These are phyloP conservation scores for Ichneumon xanthorius DNA, from an alignment of 2,888 invertebrate genomes.

Conservation along the genomic window DNA sequence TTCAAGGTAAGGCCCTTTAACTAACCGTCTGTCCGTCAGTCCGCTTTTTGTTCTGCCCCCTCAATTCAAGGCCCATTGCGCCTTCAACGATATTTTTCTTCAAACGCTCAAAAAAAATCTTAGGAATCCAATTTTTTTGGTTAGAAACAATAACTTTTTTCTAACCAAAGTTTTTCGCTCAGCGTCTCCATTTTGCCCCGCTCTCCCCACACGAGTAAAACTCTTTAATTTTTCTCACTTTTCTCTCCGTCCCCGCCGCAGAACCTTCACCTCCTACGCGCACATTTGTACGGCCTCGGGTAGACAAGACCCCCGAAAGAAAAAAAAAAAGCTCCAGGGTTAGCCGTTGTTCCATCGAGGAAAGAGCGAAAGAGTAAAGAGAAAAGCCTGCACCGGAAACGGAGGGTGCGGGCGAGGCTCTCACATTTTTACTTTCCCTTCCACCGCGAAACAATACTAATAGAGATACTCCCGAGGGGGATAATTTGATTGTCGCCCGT, in stretches of 20 bases:
- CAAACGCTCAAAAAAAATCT: too few species aligned
- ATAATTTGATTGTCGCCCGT: conserved; percentile 64
- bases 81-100: too few species aligned
- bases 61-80: too few species aligned
- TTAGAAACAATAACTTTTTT: too few species aligned
- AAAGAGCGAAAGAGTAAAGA: background rate
- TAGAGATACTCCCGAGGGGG: conserved; percentile 62
- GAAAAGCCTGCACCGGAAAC: conserved; percentile 21
- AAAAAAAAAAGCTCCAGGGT: conserved; percentile 9
- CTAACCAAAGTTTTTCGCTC: too few species aligned
- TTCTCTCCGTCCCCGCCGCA: background rate
- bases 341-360: background rate
- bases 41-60: too few species aligned
- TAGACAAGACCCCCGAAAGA: background rate
- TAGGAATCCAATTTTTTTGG: too few species aligned
- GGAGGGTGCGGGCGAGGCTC: conserved; percentile 32
- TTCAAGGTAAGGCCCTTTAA: too few species aligned
- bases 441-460: conserved; percentile 56
- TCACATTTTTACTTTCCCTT: conserved; percentile 53
- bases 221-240: background rate
- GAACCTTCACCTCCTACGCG: background rate
- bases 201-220: conserved; percentile 10
- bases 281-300: conserved; percentile 15
- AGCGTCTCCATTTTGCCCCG: too few species aligned
- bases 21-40: too few species aligned